Conservation (phyloP, 2,888 invertebrate genomes). For the Rhogogaster chlorosoma region DNA sequence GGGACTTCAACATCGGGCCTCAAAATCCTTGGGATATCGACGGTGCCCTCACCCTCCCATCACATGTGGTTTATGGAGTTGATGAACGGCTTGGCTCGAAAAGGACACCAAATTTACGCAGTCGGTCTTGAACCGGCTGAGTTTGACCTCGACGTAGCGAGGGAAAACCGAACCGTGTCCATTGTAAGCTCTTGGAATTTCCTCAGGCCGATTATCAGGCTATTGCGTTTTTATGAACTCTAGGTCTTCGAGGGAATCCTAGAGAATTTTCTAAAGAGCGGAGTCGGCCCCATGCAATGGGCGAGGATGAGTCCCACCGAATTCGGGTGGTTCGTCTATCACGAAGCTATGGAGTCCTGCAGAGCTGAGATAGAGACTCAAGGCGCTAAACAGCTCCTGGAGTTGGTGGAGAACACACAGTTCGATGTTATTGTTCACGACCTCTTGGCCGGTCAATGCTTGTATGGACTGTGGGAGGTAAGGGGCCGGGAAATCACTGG, state of each 20-base stretch:
- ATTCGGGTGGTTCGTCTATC: not conserved
- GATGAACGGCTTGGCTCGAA: conserved; percentile 28
- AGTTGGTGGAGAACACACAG: conserved; percentile 45
- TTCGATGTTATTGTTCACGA: conserved; percentile 55
- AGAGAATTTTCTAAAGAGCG: not conserved
- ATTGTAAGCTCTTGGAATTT: conserved; percentile 11
- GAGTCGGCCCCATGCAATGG: conserved; percentile 20
- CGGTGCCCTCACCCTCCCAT: conserved; percentile 24
- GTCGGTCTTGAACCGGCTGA: not conserved
- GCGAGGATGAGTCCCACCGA: not conserved
- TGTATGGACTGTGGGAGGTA: conserved; percentile 55
- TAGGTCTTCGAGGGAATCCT: conserved; percentile 18
- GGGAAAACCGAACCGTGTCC: not conserved
- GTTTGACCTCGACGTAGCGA: not conserved
- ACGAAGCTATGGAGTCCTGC: conserved; percentile 17
- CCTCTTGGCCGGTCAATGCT: conserved; percentile 49
- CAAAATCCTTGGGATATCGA: conserved; percentile 29
- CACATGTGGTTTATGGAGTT: conserved; percentile 38
- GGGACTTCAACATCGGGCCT: not conserved
- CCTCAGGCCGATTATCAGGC: too few relatives aligned
- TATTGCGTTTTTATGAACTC: too few relatives aligned
- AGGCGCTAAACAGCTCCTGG: conserved; percentile 29
- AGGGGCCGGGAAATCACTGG: not conserved
- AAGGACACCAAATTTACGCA: conserved; percentile 35
- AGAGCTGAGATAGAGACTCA: not conserved